phyloP scores from a whole-genome alignment of 2,113 vertebrate genomes.

The Pavo muticus region DNA sequence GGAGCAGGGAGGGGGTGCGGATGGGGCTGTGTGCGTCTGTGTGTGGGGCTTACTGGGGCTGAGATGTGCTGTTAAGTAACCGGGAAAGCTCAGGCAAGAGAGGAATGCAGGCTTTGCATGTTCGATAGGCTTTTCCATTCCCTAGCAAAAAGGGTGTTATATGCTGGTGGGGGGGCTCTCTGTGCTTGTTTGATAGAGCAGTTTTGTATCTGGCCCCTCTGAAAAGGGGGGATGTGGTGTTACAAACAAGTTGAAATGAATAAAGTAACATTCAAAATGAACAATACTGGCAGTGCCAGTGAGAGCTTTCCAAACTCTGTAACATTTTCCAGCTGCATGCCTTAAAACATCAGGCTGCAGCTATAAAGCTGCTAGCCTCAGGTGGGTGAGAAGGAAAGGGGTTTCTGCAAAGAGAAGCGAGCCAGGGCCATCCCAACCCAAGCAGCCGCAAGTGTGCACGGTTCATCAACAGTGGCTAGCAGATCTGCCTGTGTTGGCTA shows the following conservation, averaged over 20 bases:
- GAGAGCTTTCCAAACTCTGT: not conserved
- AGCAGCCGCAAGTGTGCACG: not conserved
- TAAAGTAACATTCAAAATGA: not conserved
- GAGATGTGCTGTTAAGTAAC: not conserved
- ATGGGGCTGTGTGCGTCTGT: not conserved
- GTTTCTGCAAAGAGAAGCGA: not conserved
- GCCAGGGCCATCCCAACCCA: not conserved
- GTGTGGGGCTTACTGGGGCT: not conserved
- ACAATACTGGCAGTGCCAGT: conserved; percentile 64
- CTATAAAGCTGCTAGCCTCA: conserved; percentile 35
- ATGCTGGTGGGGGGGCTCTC: accelerated
- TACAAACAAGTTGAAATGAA: conserved; percentile 1
- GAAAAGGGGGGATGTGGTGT: not conserved
- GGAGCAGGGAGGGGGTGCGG: not conserved
- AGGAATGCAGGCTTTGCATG: conserved; percentile 1
- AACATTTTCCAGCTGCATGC: conserved; percentile 66
- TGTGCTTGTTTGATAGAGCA: accelerated
- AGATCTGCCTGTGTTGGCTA: not conserved
- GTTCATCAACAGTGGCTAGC: not conserved
- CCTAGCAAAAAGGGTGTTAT: not conserved
- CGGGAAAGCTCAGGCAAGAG: not conserved
- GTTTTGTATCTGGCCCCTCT: not conserved
- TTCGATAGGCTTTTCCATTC: not conserved
- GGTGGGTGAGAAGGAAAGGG: conserved; percentile 20
- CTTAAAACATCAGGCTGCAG: conserved; percentile 35